phyloP scores from a whole-genome alignment of 1,140 invertebrate genomes.

The Pomacea maculata region DNA sequence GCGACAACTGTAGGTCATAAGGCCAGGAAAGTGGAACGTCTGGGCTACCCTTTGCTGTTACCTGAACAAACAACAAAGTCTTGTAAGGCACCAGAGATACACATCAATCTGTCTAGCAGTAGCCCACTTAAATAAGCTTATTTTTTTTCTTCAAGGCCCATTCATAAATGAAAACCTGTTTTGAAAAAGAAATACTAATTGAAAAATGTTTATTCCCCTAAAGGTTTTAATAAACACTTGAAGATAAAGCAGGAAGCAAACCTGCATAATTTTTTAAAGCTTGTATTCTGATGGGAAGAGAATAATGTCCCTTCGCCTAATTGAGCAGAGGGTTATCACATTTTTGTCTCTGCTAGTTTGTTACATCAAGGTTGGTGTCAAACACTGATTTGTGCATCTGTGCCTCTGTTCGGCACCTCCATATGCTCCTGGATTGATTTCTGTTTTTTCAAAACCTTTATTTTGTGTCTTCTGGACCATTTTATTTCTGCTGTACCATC shows the following conservation, averaged over 20 bases:
- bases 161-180: not conserved
- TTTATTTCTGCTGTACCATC: no score
- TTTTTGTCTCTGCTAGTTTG: no score
- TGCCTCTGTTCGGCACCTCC: no score
- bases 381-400: no score
- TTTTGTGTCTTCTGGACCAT: no score
- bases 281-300: no score
- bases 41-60: slow-evolving; percentile 62
- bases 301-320: not conserved
- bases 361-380: no score
- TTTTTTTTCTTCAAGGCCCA: not conserved
- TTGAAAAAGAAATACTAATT: not conserved
- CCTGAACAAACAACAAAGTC: slow-evolving; percentile 35
- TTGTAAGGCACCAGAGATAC: not conserved
- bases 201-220: not conserved
- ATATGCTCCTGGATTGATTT: no score
- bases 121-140: not conserved
- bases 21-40: slow-evolving; percentile 60
- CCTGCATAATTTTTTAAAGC: no score
- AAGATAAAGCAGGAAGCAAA: no score
- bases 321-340: not conserved
- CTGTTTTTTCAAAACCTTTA: no score
- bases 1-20: slow-evolving; percentile 60
- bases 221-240: not conserved
- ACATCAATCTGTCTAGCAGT: no score